Evolutionary conservation across 1,140 invertebrate genomes (phyloP).

Genomic region (Copidosoma floridanum): DNA sequence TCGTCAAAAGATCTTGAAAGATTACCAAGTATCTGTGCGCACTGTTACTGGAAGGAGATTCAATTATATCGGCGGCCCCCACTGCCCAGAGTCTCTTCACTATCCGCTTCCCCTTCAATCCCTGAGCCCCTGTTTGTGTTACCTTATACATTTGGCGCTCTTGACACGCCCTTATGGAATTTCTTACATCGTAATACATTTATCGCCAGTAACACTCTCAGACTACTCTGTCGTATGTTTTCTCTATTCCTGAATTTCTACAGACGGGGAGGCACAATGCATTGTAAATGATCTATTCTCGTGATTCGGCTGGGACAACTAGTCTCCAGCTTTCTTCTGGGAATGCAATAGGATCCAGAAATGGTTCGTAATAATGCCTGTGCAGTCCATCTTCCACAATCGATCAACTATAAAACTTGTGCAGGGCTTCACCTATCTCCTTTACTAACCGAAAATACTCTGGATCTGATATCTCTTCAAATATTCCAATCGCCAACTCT

Average conservation of each 20-base stretch:
- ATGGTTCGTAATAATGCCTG: not conserved
- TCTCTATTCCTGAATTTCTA: not conserved
- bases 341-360: not conserved
- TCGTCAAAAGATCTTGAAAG: not conserved
- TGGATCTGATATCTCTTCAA: not conserved
- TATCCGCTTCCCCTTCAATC: not conserved
- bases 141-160: not conserved
- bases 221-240: not conserved
- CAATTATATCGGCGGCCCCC: too few species aligned
- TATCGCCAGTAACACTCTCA: not conserved
- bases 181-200: not conserved
- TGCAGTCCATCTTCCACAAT: not conserved
- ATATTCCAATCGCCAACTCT: not conserved
- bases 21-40: not conserved
- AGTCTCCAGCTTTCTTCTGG: not conserved
- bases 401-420: not conserved
- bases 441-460: not conserved
- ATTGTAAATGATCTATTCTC: not conserved
- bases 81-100: too few species aligned
- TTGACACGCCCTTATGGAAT: not conserved
- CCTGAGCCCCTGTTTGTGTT: not conserved
- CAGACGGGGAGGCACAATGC: too few species aligned
- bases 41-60: not conserved
- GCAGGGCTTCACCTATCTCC: not conserved
- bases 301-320: not conserved